Percentiles rank a stretch among this genome's conserved stretches.
phyloP scores from a whole-genome alignment of 2,113 vertebrate species.

The Salvelinus fontinalis region DNA sequence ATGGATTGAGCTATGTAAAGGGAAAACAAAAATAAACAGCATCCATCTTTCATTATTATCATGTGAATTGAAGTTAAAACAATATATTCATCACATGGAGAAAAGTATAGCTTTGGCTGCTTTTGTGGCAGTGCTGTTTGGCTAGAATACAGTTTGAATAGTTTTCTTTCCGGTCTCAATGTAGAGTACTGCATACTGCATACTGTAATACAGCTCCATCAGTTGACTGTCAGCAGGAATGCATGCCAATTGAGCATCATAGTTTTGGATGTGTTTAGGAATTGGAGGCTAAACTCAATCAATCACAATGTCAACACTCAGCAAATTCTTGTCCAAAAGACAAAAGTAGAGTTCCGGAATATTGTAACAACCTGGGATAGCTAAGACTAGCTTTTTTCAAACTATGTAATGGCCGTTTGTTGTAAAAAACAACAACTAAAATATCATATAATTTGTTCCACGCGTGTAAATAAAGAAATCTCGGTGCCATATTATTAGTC shows the following conservation, averaged over 20 bases:
- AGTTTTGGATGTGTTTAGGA: background rate
- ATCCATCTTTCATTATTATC: slow-evolving; percentile 67
- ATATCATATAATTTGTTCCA: background rate
- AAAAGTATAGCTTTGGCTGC: no score
- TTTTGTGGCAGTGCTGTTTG: no score
- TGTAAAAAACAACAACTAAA: no score
- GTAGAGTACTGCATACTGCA: no score
- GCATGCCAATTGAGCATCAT: slow-evolving; percentile 9
- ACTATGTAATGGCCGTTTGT: no score
- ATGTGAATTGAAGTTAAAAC: slow-evolving; percentile 67
- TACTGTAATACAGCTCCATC: background rate
- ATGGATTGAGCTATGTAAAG: slow-evolving; percentile 35
- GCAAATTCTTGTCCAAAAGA: background rate
- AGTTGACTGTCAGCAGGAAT: background rate
- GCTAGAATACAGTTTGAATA: no score
- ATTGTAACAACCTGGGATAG: no score
- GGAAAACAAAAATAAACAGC: slow-evolving; percentile 61
- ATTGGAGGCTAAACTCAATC: slow-evolving; percentile 7
- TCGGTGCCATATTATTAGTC: background rate
- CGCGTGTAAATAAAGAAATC: background rate
- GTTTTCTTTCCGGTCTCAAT: no score
- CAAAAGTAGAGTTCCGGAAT: background rate
- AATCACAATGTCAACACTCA: background rate
- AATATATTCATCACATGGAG: slow-evolving; percentile 57
- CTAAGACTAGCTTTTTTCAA: no score